These are phyloP conservation scores for Chiroxiphia lanceolata DNA, from an alignment of 2,797 vertebrate genomes.

Conservation along the genomic window DNA sequence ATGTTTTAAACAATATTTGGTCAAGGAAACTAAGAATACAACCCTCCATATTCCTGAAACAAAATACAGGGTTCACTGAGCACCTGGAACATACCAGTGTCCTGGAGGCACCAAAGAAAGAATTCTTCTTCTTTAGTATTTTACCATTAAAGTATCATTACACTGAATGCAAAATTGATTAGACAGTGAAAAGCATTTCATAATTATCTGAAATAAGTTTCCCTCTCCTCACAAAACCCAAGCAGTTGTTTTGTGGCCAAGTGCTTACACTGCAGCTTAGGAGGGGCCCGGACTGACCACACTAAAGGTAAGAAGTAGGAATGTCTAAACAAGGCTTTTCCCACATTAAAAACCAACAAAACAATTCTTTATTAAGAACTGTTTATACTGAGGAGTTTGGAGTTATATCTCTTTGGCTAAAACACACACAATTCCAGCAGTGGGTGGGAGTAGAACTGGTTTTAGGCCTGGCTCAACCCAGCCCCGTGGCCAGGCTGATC, in stretches of 20 bases:
- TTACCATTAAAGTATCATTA: fast-evolving
- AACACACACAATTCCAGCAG: not conserved
- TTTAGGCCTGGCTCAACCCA: not conserved
- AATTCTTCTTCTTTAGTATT: not conserved
- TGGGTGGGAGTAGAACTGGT: fast-evolving
- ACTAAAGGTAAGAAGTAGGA: not conserved
- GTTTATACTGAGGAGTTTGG: not conserved
- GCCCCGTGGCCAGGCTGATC: not conserved
- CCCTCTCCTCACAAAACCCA: not conserved
- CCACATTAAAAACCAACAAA: not conserved
- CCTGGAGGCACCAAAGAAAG: not conserved
- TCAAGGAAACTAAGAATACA: not conserved
- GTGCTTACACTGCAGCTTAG: not conserved
- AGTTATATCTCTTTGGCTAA: not conserved
- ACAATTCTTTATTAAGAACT: not conserved
- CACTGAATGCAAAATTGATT: not conserved
- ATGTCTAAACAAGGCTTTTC: not conserved
- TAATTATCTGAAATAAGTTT: not conserved
- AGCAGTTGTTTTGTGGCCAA: not conserved
- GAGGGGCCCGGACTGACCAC: not conserved
- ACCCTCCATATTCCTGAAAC: not conserved
- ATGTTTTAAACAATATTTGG: not conserved
- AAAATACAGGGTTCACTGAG: not conserved
- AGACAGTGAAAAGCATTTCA: not conserved
- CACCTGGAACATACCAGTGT: not conserved